A percentile compares a stretch with the other conserved stretches of the same genome.
phyloP scores from a whole-genome alignment of 2,888 invertebrate genomes.

The Bursaphelenchus okinawaensis region DNA sequence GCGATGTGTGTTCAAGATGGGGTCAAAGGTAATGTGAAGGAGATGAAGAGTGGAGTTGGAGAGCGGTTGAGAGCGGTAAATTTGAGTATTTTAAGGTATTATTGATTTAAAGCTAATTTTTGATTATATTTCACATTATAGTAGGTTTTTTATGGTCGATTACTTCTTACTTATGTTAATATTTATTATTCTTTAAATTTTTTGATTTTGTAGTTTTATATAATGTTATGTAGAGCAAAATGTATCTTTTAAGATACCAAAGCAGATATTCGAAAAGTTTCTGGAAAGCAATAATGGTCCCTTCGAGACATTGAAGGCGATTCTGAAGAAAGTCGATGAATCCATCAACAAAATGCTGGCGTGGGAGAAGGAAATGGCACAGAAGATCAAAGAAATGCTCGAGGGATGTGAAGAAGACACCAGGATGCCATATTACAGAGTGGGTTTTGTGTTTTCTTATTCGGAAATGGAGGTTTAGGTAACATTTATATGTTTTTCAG shows the following conservation, averaged over 20 bases:
- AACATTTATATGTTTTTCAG: too few species aligned
- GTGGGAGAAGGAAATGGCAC: constrained; percentile 22
- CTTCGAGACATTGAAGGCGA: background rate
- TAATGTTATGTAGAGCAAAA: constrained; percentile 3
- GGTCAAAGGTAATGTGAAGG: constrained; percentile 34
- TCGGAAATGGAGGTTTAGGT: too few species aligned
- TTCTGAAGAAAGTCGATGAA: constrained; percentile 9
- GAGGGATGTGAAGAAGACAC: constrained; percentile 16
- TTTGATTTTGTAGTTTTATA: background rate
- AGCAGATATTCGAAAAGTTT: background rate
- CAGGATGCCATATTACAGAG: constrained; percentile 20
- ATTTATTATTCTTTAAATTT: too few species aligned
- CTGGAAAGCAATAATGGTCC: constrained; percentile 7
- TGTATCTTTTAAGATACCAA: background rate
- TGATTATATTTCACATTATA: too few species aligned
- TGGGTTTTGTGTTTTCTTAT: too few species aligned
- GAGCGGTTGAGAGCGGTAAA: constrained; percentile 17
- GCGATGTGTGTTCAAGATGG: constrained; percentile 41
- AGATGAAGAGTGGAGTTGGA: constrained; percentile 34
- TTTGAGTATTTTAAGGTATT: background rate
- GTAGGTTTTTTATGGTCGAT: too few species aligned
- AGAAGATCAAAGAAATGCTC: constrained; percentile 14
- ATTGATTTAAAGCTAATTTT: too few species aligned
- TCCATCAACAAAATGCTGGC: constrained; percentile 24
- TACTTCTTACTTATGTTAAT: too few species aligned